phyloP scores from a whole-genome alignment of 2,113 vertebrate genomes.

The Hemibagrus wyckioides region DNA sequence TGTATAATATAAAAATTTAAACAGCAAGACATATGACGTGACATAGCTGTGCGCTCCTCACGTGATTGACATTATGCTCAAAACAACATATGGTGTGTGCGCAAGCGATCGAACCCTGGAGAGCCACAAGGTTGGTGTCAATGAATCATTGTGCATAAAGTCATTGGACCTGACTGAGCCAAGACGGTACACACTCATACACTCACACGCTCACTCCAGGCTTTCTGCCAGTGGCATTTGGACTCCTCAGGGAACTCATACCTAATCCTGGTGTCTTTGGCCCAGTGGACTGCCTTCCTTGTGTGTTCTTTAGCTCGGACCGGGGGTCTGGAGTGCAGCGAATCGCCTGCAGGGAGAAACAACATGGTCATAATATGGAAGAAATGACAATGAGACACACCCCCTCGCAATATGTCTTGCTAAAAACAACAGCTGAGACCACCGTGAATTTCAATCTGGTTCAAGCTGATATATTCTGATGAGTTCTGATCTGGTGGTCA shows the following conservation, averaged over 20 bases:
- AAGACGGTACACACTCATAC: neutral
- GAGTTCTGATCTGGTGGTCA: neutral
- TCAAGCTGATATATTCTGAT: neutral
- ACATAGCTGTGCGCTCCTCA: neutral
- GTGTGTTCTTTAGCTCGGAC: slow-evolving; percentile 17
- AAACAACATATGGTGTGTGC: slow-evolving; percentile 38
- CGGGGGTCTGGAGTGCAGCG: slow-evolving; percentile 31
- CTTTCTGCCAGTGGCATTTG: slow-evolving; percentile 36
- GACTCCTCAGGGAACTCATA: slow-evolving; percentile 43
- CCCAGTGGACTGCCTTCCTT: slow-evolving; percentile 13
- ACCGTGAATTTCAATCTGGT: slow-evolving; percentile 5
- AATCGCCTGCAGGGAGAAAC: slow-evolving; percentile 44
- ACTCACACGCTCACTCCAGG: neutral
- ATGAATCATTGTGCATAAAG: slow-evolving; percentile 21
- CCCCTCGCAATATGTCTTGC: slow-evolving; percentile 4
- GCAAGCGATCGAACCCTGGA: neutral
- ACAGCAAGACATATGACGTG: neutral
- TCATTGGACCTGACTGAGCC: neutral
- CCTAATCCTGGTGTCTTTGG: slow-evolving; percentile 57
- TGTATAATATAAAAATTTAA: neutral
- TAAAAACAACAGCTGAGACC: slow-evolving; percentile 24
- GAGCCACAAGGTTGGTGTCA: slow-evolving; percentile 14
- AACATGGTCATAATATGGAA: slow-evolving; percentile 21
- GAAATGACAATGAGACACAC: neutral
- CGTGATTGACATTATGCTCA: neutral